Percentiles rank a stretch among this genome's conserved stretches.
phyloP scores from a whole-genome alignment of 2,113 vertebrate genomes.

The Microcebus jonahi region DNA sequence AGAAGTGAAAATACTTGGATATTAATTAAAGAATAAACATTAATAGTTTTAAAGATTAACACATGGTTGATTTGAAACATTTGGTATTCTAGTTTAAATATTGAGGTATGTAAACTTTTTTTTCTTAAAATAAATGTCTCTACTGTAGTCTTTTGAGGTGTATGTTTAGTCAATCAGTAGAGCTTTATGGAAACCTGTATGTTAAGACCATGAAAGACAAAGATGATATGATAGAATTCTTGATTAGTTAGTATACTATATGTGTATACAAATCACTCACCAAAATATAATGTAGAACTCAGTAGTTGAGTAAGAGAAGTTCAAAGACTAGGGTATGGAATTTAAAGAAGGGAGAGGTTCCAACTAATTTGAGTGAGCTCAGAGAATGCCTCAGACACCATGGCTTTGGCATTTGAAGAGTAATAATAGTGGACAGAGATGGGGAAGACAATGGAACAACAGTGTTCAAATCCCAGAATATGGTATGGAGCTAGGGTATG shows the following conservation, averaged over 20 bases:
- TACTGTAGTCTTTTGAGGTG: not conserved
- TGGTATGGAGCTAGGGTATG: not conserved
- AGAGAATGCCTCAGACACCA: not conserved
- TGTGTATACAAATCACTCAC: not conserved
- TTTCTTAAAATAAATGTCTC: not conserved
- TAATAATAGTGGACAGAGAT: not conserved
- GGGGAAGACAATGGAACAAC: not conserved
- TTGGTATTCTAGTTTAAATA: slow-evolving; percentile 13
- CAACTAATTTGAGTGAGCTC: not conserved
- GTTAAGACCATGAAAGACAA: not conserved
- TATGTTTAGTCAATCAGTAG: not conserved
- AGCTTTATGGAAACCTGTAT: not conserved
- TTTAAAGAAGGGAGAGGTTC: not conserved
- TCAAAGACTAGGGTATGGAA: not conserved
- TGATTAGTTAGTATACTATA: not conserved
- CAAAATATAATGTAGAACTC: not conserved
- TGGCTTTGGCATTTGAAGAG: not conserved
- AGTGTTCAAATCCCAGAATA: not conserved
- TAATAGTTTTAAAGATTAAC: not conserved
- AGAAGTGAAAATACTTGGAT: not conserved
- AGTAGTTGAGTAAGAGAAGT: not conserved
- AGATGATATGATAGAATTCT: not conserved
- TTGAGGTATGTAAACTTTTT: not conserved
- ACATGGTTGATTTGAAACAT: not conserved
- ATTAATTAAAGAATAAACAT: not conserved